Conservation (phyloP, 2,888 invertebrate species). For the Polyommatus iphigenia region DNA sequence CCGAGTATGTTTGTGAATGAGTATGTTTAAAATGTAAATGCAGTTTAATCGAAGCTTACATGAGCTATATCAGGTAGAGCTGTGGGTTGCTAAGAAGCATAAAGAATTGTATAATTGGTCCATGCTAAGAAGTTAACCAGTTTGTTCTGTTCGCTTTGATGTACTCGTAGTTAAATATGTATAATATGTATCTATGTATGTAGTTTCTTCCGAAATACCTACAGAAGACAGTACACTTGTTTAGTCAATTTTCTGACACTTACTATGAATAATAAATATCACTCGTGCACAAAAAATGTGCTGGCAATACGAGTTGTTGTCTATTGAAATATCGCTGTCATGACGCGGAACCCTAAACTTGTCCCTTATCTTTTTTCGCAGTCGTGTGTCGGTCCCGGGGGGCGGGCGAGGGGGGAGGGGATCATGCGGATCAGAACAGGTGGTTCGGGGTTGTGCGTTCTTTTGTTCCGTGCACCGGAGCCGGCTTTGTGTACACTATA, state of each 20-base stretch:
- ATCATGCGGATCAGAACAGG: slow-evolving; percentile 33
- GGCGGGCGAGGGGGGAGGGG: not conserved
- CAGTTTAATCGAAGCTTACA: not conserved
- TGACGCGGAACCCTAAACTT: slow-evolving; percentile 20
- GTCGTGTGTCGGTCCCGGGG: slow-evolving; percentile 13
- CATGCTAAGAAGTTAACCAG: no score
- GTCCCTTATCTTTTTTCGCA: slow-evolving; percentile 20
- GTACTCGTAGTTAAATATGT: no score
- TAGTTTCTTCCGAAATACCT: not conserved
- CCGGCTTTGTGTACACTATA: slow-evolving; percentile 15
- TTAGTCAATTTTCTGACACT: no score
- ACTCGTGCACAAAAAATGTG: not conserved
- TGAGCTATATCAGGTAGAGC: not conserved
- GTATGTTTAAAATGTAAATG: not conserved
- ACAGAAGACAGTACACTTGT: not conserved
- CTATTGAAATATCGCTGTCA: not conserved
- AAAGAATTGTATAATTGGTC: no score
- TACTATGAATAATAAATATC: not conserved
- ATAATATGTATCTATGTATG: no score
- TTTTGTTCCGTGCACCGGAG: slow-evolving; percentile 16
- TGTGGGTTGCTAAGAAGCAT: not conserved
- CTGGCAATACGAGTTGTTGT: not conserved
- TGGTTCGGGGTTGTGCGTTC: slow-evolving; percentile 24
- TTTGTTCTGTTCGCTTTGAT: no score
- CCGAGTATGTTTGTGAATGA: not conserved